A percentile compares a stretch with the other conserved stretches of the same genome.
These are phyloP conservation scores for Folsomia manolachei DNA, from an alignment of 2,888 invertebrate species.

Conservation along the genomic window DNA sequence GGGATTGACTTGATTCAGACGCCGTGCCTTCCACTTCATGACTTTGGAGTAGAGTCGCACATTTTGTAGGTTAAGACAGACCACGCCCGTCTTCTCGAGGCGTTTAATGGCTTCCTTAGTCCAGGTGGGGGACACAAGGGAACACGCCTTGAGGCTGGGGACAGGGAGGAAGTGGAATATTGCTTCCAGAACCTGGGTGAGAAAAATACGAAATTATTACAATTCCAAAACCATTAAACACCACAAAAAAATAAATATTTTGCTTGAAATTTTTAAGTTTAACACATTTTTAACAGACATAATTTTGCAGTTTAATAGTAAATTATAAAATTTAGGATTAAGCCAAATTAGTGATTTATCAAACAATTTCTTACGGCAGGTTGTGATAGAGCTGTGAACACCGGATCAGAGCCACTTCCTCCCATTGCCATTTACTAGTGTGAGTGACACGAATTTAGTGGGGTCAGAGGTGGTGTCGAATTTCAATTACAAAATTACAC, in stretches of 20 bases:
- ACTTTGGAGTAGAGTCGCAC: not conserved
- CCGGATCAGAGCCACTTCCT: too few species aligned
- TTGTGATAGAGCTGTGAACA: too few species aligned
- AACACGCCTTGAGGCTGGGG: not conserved
- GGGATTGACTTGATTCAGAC: not conserved
- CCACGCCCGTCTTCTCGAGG: not conserved
- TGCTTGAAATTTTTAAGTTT: too few species aligned
- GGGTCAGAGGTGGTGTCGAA: too few species aligned
- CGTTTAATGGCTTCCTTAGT: not conserved
- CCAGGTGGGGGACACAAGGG: not conserved
- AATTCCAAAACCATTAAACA: too few species aligned
- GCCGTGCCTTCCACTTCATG: not conserved
- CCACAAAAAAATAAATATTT: too few species aligned
- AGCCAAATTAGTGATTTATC: not conserved
- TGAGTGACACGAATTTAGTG: too few species aligned
- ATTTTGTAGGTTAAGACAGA: not conserved
- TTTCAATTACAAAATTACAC: too few species aligned
- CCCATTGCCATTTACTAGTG: too few species aligned
- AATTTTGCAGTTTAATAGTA: not conserved
- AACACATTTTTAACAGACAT: too few species aligned
- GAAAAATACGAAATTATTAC: not conserved
- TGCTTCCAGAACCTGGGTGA: not conserved
- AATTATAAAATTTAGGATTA: too few species aligned
- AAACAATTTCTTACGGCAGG: not conserved
- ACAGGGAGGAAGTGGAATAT: not conserved